Evolutionary conservation across 1,140 invertebrate genomes (phyloP).

Genomic region (Dysdera silvatica): DNA sequence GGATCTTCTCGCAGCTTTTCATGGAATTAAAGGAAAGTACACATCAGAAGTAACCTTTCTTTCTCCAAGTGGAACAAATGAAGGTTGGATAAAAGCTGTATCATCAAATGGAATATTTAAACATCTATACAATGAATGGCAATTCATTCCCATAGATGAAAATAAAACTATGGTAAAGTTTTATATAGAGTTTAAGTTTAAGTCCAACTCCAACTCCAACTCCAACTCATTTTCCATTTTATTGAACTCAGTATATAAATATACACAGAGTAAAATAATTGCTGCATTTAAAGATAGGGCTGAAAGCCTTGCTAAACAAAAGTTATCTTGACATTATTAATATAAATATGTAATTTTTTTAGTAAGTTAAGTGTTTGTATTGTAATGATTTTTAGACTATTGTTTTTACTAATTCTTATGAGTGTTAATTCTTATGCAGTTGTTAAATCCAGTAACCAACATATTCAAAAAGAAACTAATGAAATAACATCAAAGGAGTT

Average conservation of each 20-base stretch:
- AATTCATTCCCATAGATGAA: too few relatives aligned
- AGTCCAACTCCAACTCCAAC: too few relatives aligned
- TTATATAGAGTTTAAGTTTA: too few relatives aligned
- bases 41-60: slow-evolving; percentile 3
- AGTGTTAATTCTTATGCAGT: slow-evolving; percentile 7
- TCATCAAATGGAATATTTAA: too few relatives aligned
- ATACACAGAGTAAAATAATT: too few relatives aligned
- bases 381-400: slow-evolving; percentile 4
- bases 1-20: slow-evolving; percentile 5
- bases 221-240: too few relatives aligned
- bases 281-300: slow-evolving; percentile 2
- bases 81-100: slow-evolving; percentile 5
- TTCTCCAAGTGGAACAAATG: slow-evolving; percentile 1
- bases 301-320: slow-evolving; percentile 6
- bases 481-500: slow-evolving; percentile 4
- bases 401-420: slow-evolving; percentile 5
- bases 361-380: slow-evolving; percentile 7
- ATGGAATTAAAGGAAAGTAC: slow-evolving; percentile 6
- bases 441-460: slow-evolving; percentile 7
- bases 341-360: slow-evolving; percentile 9
- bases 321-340: not conserved
- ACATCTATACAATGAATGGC: too few relatives aligned
- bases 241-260: too few relatives aligned
- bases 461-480: slow-evolving; percentile 8
- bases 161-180: too few relatives aligned